phyloP scores from a whole-genome alignment of 2,113 vertebrate genomes.

The Aspidoscelis tigris region DNA sequence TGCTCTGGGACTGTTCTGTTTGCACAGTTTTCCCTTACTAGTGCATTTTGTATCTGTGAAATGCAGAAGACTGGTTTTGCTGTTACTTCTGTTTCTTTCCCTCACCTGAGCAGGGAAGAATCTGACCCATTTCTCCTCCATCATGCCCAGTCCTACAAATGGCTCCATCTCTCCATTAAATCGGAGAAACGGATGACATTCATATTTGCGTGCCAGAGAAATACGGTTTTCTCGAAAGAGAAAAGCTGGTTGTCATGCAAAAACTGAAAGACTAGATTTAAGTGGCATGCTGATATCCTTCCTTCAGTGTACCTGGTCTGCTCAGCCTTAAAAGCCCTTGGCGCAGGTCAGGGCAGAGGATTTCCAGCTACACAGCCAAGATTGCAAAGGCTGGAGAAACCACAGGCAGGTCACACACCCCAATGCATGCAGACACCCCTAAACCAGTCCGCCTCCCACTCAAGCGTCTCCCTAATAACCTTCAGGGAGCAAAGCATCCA shows the following conservation, averaged over 20 bases:
- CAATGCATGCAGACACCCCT: background rate
- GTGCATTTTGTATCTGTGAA: background rate
- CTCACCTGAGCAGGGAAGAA: background rate
- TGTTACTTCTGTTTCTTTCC: background rate
- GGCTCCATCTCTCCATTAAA: background rate
- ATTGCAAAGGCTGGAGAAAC: too few species aligned
- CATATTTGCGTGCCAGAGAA: background rate
- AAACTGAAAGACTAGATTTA: background rate
- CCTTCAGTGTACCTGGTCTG: background rate
- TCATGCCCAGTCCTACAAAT: too few species aligned
- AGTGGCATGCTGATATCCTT: background rate
- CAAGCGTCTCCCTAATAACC: conserved; percentile 4
- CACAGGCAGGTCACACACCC: background rate
- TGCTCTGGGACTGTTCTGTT: background rate
- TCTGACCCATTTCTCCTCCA: background rate
- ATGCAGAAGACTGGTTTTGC: background rate
- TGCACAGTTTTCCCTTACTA: background rate
- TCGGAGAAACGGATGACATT: background rate
- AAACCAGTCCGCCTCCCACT: background rate
- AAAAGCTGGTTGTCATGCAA: too few species aligned
- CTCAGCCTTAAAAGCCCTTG: too few species aligned
- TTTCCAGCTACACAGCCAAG: background rate
- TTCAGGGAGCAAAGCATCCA: background rate
- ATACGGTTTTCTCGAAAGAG: background rate
- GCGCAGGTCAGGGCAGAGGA: background rate